Percentiles rank a stretch among this genome's conserved stretches.
These are phyloP conservation scores for Philaethria dido DNA, from an alignment of 2,888 invertebrate genomes.

Conservation along the genomic window DNA sequence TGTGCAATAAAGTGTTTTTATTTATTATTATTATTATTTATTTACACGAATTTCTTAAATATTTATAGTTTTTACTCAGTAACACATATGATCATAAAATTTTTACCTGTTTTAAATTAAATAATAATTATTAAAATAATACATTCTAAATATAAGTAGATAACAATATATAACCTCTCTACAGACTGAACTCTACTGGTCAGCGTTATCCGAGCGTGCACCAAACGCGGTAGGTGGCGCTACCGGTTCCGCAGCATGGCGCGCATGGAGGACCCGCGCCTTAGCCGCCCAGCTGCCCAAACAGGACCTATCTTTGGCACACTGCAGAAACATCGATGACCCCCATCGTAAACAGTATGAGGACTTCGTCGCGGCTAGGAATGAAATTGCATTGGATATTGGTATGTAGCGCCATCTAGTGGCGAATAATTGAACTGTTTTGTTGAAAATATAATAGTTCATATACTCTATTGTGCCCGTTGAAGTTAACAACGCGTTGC, in stretches of 20 bases:
- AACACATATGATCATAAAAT: too few relatives aligned
- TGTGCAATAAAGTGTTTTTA: too few relatives aligned
- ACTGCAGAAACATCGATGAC: slow-evolving; percentile 93
- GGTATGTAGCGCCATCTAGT: slow-evolving; percentile 77
- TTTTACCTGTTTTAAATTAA: too few relatives aligned
- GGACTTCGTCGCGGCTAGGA: slow-evolving; percentile 96
- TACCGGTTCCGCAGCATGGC: slow-evolving; percentile 72
- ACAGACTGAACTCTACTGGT: slow-evolving; percentile 96
- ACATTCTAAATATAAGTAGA: too few relatives aligned
- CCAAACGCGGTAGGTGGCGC: slow-evolving; percentile 77
- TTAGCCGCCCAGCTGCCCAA: slow-evolving; percentile 95
- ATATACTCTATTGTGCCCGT: too few relatives aligned
- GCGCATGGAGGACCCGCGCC: slow-evolving; percentile 76
- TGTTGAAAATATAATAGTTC: neutral
- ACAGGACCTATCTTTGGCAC: slow-evolving; percentile 95
- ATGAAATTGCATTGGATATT: slow-evolving; percentile 98
- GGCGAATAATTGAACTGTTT: slow-evolving; percentile 31
- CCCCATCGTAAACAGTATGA: slow-evolving; percentile 92
- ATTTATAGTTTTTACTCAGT: too few relatives aligned
- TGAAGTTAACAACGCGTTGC: too few relatives aligned
- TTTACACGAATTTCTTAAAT: too few relatives aligned
- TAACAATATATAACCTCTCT: neutral
- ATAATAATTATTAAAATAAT: too few relatives aligned
- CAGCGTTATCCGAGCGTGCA: slow-evolving; percentile 89
- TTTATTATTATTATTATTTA: too few relatives aligned